A percentile compares a stretch with the other conserved stretches of the same genome.
These are phyloP conservation scores for Marisa cornuarietis DNA, from an alignment of 1,140 invertebrate genomes.

Conservation along the genomic window DNA sequence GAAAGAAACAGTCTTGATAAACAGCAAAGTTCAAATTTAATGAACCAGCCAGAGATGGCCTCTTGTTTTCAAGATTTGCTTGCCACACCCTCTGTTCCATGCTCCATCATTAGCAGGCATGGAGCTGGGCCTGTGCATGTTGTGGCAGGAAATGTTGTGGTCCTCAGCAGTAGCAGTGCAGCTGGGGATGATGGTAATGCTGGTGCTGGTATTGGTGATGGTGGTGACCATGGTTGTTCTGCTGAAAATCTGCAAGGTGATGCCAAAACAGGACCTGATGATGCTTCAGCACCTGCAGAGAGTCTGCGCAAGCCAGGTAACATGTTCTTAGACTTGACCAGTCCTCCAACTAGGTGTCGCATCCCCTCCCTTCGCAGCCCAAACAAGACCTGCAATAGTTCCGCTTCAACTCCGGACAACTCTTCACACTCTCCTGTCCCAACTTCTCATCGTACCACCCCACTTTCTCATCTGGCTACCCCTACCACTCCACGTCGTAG, in stretches of 20 bases:
- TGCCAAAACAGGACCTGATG: neutral
- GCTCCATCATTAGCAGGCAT: neutral
- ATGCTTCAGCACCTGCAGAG: neutral
- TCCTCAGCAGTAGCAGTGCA: neutral
- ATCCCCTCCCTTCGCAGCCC: constrained; percentile 25
- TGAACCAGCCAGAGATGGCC: too few relatives aligned
- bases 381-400: constrained; percentile 5
- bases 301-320: constrained; percentile 32
- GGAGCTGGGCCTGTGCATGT: constrained; percentile 5
- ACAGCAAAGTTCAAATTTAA: too few relatives aligned
- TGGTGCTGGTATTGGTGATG: constrained; percentile 6
- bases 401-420: constrained; percentile 1
- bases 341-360: constrained; percentile 26
- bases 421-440: neutral
- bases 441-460: neutral
- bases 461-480: constrained; percentile 21
- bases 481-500: constrained; percentile 14
- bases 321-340: constrained; percentile 35
- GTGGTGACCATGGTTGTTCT: neutral
- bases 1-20: too few relatives aligned
- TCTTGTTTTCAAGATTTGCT: too few relatives aligned
- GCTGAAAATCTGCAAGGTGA: neutral
- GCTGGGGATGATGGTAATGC: neutral
- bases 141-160: constrained; percentile 10
- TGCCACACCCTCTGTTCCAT: neutral